Conservation (phyloP, 2,888 invertebrate genomes). For the Ptychoptera contaminata region DNA sequence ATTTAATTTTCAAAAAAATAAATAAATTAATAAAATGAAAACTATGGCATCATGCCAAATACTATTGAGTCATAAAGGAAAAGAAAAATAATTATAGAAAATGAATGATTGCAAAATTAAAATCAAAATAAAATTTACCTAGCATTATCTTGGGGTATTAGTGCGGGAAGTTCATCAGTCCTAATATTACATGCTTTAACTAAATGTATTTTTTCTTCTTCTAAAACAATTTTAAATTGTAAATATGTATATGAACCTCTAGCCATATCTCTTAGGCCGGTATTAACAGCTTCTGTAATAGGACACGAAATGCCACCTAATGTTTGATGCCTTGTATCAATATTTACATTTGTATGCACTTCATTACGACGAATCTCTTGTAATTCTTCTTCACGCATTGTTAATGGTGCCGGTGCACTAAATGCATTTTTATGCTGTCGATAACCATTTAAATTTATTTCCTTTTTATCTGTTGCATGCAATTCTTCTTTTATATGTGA, state of each 20-base stretch:
- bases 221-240: slow-evolving; percentile 71
- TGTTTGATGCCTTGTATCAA: slow-evolving; percentile 76
- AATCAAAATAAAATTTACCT: neutral
- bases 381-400: slow-evolving; percentile 71
- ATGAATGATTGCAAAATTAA: neutral
- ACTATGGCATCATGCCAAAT: too few species aligned
- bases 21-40: neutral
- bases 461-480: slow-evolving; percentile 73
- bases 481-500: slow-evolving; percentile 88
- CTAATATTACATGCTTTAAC: slow-evolving; percentile 54
- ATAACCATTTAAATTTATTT: slow-evolving; percentile 69
- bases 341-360: slow-evolving; percentile 55
- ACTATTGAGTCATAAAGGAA: too few species aligned
- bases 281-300: slow-evolving; percentile 60
- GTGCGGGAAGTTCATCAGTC: slow-evolving; percentile 50
- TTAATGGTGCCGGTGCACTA: slow-evolving; percentile 78
- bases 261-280: slow-evolving; percentile 57
- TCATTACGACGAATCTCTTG: slow-evolving; percentile 61
- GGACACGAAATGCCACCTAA: slow-evolving; percentile 85
- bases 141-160: slow-evolving; percentile 59
- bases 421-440: slow-evolving; percentile 59
- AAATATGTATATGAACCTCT: slow-evolving; percentile 71
- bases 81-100: neutral
- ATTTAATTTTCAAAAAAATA: neutral
- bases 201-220: slow-evolving; percentile 75